Base-by-base conservation (phyloP, 2,113 vertebrate species). In the Mixornis gularis region DNA sequence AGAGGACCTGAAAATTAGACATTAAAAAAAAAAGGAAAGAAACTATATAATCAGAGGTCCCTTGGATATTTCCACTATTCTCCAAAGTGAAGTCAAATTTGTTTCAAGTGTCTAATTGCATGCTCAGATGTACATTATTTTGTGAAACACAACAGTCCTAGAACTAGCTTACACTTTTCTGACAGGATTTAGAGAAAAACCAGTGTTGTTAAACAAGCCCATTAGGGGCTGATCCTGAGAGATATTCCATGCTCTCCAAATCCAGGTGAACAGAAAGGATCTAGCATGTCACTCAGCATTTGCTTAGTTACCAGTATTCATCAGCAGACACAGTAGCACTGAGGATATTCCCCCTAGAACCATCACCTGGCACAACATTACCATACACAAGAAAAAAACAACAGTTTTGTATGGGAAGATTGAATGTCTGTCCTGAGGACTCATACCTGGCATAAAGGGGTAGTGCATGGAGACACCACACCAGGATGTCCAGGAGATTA, bases 11-110 rank as follows among this genome's bases (percentile, higher is more conserved):
- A 55, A 91, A 92, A 91, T 80, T 49, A 91, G 62, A 56, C n/a
- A 76, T 63, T 38, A 40, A 83, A 78, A 60, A 58, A 63, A 66
- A 55, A n/a, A n/a, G n/a, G 18, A 62, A 43, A 51, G 8, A 32
- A 89, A 53, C 26, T 65, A 55, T 73, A 58, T 85, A 79, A 92
- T 65, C 59, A 83, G 30, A 83, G 13, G 9, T 87, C 55, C 73
- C 62, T 77, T 76, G 66, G 69, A 83, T 93, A 77, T 83, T 89
- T 87, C 55, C 41, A 62, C 36, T 77, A 38, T 38, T 86, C 74
- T 91, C 59, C n/a, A 44, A 79, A 92, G 62, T 82, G 74, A 58
- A 90, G 59, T 52, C 29, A 91, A 58, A 87, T 95, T 92, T 88
- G 34, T 92, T 93, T 74, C 79, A 82, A 89, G 52, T 65, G 32